A percentile compares a stretch with the other conserved stretches of the same genome.
These are phyloP conservation scores for Neoniphon sammara DNA, from an alignment of 2,797 vertebrate genomes.

Conservation along the genomic window DNA sequence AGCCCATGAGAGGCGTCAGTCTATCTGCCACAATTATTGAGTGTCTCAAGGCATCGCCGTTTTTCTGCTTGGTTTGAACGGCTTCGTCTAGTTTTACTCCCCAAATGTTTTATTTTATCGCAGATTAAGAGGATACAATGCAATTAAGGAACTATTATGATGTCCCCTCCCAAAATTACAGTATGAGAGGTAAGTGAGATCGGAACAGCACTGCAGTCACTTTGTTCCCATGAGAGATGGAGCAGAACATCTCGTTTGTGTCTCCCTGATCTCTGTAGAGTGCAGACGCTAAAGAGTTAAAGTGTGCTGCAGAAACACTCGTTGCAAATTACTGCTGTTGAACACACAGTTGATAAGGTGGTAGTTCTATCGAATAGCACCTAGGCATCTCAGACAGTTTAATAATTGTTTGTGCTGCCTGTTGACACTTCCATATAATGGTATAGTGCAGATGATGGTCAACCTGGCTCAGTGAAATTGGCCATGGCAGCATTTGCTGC, in stretches of 20 bases:
- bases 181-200: slow-evolving; percentile 33
- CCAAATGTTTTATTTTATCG: slow-evolving; percentile 32
- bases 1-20: too few relatives aligned
- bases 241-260: slow-evolving; percentile 41
- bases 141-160: slow-evolving; percentile 37
- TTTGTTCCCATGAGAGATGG: slow-evolving; percentile 36
- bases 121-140: slow-evolving; percentile 22
- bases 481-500: slow-evolving; percentile 31
- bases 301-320: slow-evolving; percentile 11
- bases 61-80: slow-evolving; percentile 17
- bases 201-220: slow-evolving; percentile 33
- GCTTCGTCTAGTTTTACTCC: slow-evolving; percentile 18
- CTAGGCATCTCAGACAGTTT: slow-evolving; percentile 31
- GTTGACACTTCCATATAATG: slow-evolving; percentile 32
- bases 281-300: slow-evolving; percentile 10
- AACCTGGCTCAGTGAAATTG: slow-evolving; percentile 45
- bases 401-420: slow-evolving; percentile 58
- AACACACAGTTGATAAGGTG: slow-evolving; percentile 40
- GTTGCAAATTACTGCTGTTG: slow-evolving; percentile 42
- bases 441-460: slow-evolving; percentile 27
- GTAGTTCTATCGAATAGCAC: slow-evolving; percentile 46
- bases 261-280: slow-evolving; percentile 32
- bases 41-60: not conserved
- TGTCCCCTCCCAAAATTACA: slow-evolving; percentile 29
- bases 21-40: not conserved